phyloP scores from a whole-genome alignment of 2,797 vertebrate genomes.

The Semaprochilodus insignis region DNA sequence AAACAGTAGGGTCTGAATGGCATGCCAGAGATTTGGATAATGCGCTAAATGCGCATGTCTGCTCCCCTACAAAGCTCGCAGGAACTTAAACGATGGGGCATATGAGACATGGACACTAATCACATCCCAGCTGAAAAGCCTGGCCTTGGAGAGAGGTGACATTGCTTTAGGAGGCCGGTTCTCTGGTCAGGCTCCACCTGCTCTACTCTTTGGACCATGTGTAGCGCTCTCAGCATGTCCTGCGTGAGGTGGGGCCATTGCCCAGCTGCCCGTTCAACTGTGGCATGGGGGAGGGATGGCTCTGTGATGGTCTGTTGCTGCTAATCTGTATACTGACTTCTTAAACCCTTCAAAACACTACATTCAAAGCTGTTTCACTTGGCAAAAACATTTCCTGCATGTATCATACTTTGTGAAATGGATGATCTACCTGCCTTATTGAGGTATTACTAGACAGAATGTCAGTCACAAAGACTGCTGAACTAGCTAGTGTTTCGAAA shows the following conservation, averaged over 20 bases:
- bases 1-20: conserved; percentile 34
- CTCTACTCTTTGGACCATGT: conserved; percentile 58
- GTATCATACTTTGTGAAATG: not conserved
- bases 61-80: conserved; percentile 36
- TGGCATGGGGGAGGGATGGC: conserved; percentile 7
- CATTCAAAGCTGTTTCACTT: not conserved
- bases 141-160: conserved; percentile 62
- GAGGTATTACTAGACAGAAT: too few relatives aligned
- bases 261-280: conserved; percentile 59
- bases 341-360: not conserved
- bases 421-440: not conserved
- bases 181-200: conserved; percentile 55
- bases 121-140: conserved; percentile 57
- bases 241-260: conserved; percentile 12
- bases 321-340: not conserved
- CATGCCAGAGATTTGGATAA: conserved; percentile 56
- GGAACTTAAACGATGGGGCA: conserved; percentile 52
- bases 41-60: conserved; percentile 57
- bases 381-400: not conserved
- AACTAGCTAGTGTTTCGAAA: too few relatives aligned
- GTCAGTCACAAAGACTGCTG: not conserved
- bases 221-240: conserved; percentile 16
- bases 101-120: conserved; percentile 47
- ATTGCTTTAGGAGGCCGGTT: conserved; percentile 48
- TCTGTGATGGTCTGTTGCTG: conserved; percentile 17